phyloP scores from a whole-genome alignment of 2,113 vertebrate genomes.

The Calyptommatus sinebrachiatus region DNA sequence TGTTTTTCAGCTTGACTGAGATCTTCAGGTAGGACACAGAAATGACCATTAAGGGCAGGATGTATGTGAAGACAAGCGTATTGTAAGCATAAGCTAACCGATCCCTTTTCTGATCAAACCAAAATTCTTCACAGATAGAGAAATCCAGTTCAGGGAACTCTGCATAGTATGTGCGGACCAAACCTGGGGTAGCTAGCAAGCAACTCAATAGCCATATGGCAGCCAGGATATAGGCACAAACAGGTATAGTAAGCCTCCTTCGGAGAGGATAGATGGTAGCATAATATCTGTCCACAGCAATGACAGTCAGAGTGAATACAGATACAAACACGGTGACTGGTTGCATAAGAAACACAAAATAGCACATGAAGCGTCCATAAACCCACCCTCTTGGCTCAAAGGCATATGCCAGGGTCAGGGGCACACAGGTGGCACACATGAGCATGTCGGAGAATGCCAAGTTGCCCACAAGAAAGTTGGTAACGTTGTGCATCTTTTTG shows the following conservation, averaged over 20 bases:
- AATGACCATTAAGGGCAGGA: conserved; percentile 71
- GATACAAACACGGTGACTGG: conserved; percentile 77
- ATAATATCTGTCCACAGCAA: conserved; percentile 77
- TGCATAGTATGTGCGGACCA: conserved; percentile 75
- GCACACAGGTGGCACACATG: conserved; percentile 80
- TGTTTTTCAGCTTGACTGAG: conserved; percentile 78
- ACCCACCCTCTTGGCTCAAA: conserved; percentile 78
- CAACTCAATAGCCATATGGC: conserved; percentile 78
- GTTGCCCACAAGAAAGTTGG: conserved; percentile 85
- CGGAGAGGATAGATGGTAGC: conserved; percentile 80
- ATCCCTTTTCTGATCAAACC: conserved; percentile 75
- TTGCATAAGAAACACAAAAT: conserved; percentile 78
- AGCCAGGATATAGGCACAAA: conserved; percentile 74
- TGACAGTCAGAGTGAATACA: conserved; percentile 77
- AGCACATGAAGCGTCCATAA: conserved; percentile 77
- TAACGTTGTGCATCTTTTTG: conserved; percentile 82
- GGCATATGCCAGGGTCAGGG: conserved; percentile 77
- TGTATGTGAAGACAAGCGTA: conserved; percentile 72
- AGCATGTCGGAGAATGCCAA: conserved; percentile 84
- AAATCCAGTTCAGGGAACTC: conserved; percentile 80
- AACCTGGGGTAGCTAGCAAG: conserved; percentile 72
- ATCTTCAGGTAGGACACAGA: conserved; percentile 76
- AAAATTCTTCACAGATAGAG: conserved; percentile 89
- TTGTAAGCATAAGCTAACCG: conserved; percentile 75
- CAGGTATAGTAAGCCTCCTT: conserved; percentile 74